Conservation (phyloP, 2,888 invertebrate genomes). For the Pristionchus maxplancki region DNA sequence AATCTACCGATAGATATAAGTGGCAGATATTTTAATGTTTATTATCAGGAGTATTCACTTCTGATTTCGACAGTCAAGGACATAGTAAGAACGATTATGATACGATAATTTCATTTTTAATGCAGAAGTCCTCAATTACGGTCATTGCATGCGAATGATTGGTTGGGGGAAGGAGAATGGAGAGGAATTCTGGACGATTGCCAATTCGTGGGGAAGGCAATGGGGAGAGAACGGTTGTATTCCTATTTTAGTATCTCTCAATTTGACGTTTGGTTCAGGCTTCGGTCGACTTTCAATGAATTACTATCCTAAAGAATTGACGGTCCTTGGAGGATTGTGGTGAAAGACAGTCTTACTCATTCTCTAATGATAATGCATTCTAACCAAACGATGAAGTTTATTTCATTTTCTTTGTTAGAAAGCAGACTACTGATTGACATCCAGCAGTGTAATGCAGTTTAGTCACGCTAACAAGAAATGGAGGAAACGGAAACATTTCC, state of each 20-base stretch:
- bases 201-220: conserved; percentile 65
- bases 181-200: conserved; percentile 58
- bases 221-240: conserved; percentile 64
- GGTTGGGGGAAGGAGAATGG: conserved; percentile 65
- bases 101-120: background rate
- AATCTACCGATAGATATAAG: too few relatives aligned
- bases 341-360: background rate
- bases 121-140: conserved; percentile 55
- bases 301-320: background rate
- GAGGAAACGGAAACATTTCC: too few relatives aligned
- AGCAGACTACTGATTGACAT: too few relatives aligned
- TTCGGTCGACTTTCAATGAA: background rate
- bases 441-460: too few relatives aligned
- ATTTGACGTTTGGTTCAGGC: background rate
- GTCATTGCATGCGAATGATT: conserved; percentile 66
- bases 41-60: background rate
- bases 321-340: background rate
- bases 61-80: background rate
- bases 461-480: too few relatives aligned
- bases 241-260: background rate
- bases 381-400: background rate
- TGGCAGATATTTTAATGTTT: background rate
- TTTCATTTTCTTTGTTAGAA: too few relatives aligned
- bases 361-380: background rate
- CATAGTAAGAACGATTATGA: background rate